These are phyloP conservation scores for Eretmocerus hayati DNA, from an alignment of 2,888 invertebrate genomes.

Conservation along the genomic window DNA sequence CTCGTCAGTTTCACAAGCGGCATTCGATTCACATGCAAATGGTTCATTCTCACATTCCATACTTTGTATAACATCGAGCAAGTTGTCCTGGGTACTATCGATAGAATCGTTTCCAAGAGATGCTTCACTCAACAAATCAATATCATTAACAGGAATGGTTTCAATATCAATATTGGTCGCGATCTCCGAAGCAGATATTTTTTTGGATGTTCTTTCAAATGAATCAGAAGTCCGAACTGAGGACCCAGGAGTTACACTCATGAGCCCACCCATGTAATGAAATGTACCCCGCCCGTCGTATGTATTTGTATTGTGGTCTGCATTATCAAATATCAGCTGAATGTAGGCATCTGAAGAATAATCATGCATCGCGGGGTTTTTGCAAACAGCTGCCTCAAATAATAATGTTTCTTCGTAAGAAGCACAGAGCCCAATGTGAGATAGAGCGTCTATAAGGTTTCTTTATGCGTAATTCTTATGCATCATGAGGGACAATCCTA, in stretches of 20 bases:
- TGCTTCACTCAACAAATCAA: too few species aligned
- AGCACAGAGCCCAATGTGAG: not conserved
- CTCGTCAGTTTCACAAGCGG: too few species aligned
- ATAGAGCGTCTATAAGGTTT: not conserved
- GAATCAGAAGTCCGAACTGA: not conserved
- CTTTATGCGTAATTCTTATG: not conserved
- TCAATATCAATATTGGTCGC: too few species aligned
- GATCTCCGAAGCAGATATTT: too few species aligned
- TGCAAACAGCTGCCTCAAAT: not conserved
- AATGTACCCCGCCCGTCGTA: not conserved
- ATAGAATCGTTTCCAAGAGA: too few species aligned
- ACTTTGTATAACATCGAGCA: too few species aligned
- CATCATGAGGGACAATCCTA: not conserved
- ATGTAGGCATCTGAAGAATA: not conserved
- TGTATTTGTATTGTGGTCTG: not conserved
- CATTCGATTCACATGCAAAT: too few species aligned
- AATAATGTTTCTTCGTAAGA: not conserved
- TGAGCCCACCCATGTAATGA: not conserved
- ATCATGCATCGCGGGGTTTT: not conserved
- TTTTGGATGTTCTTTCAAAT: too few species aligned
- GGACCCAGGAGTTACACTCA: not conserved
- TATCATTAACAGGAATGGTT: too few species aligned
- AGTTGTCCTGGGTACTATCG: too few species aligned
- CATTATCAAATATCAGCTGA: not conserved
- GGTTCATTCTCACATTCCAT: too few species aligned